Conservation (phyloP, 2,797 vertebrate genomes). For the Pangasius mekongensis region DNA sequence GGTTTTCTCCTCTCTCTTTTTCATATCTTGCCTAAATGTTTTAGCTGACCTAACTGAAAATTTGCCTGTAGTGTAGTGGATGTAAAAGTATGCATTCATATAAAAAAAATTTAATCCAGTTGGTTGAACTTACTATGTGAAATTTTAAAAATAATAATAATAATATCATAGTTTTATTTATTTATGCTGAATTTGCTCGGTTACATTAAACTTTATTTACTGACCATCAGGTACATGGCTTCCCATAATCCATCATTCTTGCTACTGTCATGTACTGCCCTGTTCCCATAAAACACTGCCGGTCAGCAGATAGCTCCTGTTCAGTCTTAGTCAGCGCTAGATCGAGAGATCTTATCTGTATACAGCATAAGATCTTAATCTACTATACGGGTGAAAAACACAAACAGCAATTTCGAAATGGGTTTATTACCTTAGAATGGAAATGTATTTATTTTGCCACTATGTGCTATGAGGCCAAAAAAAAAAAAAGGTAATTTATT, state of each 20-base stretch:
- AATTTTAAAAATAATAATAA: not conserved
- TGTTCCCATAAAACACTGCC: conserved; percentile 50
- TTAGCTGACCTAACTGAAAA: not conserved
- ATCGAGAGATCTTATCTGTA: conserved; percentile 11
- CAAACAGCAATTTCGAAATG: not conserved
- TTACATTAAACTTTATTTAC: not conserved
- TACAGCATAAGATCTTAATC: conserved; percentile 33
- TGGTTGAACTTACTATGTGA: not conserved
- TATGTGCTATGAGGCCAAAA: not conserved
- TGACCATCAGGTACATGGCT: not conserved
- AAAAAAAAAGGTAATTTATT: not conserved
- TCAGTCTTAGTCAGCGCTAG: conserved; percentile 46
- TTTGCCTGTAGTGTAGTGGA: not conserved
- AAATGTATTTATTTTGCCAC: not conserved
- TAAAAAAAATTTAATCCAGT: not conserved
- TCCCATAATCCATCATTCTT: conserved; percentile 44
- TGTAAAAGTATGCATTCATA: not conserved
- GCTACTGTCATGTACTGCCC: conserved; percentile 58
- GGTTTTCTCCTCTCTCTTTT: not conserved
- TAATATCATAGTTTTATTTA: not conserved
- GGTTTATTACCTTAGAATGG: not conserved
- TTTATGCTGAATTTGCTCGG: not conserved
- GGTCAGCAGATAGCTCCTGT: conserved; percentile 46
- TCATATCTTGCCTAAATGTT: not conserved
- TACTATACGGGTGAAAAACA: conserved; percentile 41